phyloP scores from a whole-genome alignment of 2,888 invertebrate species.

The Heterodera filipjevi region DNA sequence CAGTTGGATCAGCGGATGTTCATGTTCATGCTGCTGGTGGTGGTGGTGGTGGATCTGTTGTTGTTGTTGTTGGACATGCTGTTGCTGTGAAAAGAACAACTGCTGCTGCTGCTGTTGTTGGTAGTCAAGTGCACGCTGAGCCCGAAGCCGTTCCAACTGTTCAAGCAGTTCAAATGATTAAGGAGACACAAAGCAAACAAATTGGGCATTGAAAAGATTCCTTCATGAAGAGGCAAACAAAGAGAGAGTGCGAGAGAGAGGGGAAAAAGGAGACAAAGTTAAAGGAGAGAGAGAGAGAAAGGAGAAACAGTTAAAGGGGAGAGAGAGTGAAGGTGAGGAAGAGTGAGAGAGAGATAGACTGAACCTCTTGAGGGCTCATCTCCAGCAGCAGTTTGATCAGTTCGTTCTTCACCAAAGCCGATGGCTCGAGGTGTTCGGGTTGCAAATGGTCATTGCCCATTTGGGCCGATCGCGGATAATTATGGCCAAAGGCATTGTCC shows the following conservation, averaged over 20 bases:
- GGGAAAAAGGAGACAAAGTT: too few species aligned
- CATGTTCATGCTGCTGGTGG: background rate
- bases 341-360: too few species aligned
- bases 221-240: too few species aligned
- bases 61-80: slow-evolving; percentile 24
- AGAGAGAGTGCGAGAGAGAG: too few species aligned
- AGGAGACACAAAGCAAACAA: too few species aligned
- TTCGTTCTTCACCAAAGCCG: slow-evolving; percentile 49
- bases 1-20: background rate
- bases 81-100: slow-evolving; percentile 8
- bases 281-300: too few species aligned
- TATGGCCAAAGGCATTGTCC: background rate
- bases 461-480: slow-evolving; percentile 2
- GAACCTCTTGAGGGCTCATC: slow-evolving; percentile 42
- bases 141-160: slow-evolving; percentile 5
- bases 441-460: background rate
- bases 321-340: too few species aligned
- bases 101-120: slow-evolving; percentile 15
- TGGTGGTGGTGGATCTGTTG: background rate
- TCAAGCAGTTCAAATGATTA: background rate
- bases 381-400: slow-evolving; percentile 46
- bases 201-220: too few species aligned
- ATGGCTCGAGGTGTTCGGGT: background rate
- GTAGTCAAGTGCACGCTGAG: background rate
- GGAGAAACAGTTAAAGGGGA: too few species aligned